Conservation (phyloP, 2,113 vertebrate species). For the Aramus guarauna region DNA sequence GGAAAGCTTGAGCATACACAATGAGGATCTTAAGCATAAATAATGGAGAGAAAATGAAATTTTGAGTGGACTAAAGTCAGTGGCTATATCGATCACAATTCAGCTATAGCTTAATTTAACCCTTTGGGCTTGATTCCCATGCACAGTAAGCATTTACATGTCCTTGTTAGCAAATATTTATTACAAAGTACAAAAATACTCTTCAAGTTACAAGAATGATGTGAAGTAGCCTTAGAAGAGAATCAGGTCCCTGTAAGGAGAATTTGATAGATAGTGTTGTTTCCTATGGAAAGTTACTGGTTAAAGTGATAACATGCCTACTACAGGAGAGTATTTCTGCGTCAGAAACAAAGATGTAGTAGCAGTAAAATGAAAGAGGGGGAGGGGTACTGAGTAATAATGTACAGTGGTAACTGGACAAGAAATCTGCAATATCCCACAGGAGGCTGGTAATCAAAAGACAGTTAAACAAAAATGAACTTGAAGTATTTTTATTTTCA, state of each 20-base stretch:
- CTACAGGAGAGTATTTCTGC: background rate
- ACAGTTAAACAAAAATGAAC: background rate
- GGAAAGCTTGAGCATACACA: background rate
- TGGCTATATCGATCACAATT: background rate
- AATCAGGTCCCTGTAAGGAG: background rate
- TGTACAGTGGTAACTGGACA: background rate
- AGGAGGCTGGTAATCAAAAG: background rate
- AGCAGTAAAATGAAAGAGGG: background rate
- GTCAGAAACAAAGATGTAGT: background rate
- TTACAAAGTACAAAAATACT: background rate
- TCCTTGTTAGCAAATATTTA: background rate
- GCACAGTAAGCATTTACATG: background rate
- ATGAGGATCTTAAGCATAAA: background rate
- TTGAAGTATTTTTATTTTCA: background rate
- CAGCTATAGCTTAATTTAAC: background rate
- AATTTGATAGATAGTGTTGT: background rate
- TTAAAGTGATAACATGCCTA: background rate
- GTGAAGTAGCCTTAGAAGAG: background rate
- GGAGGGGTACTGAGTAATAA: background rate
- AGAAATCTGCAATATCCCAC: background rate
- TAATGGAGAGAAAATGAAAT: background rate
- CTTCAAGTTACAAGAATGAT: background rate
- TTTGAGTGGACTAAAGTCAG: background rate
- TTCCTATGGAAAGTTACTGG: background rate
- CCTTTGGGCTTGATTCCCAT: background rate